Evolutionary conservation across 2,113 vertebrate genomes (phyloP).

Genomic region (Ailuropoda melanoleuca): DNA sequence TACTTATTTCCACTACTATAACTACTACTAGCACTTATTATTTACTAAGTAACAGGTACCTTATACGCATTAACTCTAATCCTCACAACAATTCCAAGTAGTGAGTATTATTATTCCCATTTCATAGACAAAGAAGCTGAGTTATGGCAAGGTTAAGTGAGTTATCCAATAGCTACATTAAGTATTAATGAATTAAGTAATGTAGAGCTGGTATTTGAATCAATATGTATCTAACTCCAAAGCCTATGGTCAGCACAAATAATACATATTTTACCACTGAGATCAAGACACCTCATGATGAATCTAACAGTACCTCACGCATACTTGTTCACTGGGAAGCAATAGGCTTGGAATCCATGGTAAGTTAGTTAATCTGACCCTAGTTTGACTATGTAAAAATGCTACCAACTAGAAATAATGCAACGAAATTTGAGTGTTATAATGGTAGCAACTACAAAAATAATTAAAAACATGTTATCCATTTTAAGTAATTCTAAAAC

Average conservation of each 20-base stretch:
- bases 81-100: neutral
- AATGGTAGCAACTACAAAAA: neutral
- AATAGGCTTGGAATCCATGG: neutral
- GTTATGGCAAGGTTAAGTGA: neutral
- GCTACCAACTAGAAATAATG: neutral
- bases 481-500: slow-evolving; percentile 33
- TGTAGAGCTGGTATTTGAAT: neutral
- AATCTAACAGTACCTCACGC: neutral
- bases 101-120: neutral
- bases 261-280: neutral
- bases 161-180: neutral
- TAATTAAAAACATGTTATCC: slow-evolving; percentile 1
- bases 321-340: neutral
- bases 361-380: neutral
- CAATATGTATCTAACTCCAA: neutral
- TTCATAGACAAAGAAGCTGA: slow-evolving; percentile 2
- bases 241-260: neutral
- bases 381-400: neutral
- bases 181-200: neutral
- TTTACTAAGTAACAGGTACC: neutral
- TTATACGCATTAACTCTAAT: neutral
- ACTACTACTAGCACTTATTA: neutral
- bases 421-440: neutral
- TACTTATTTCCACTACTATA: neutral
- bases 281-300: neutral